Base-by-base conservation (phyloP, 2,888 invertebrate species). In the Criorhina ranunculi region DNA sequence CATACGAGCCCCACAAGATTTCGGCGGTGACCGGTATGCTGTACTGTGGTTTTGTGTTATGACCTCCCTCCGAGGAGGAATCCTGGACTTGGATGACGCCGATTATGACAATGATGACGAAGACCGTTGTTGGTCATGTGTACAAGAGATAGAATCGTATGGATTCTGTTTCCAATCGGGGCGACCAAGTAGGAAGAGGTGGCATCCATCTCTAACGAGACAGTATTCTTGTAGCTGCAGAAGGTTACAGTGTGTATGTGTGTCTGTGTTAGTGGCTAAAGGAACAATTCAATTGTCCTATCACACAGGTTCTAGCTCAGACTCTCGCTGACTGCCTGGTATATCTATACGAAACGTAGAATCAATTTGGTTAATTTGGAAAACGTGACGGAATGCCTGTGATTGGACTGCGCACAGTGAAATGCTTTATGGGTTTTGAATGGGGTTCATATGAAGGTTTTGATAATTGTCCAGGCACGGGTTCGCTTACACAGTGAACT, bases 331-430 rank as follows among this genome's bases (percentile, higher is more conserved):
- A 24, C 62, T 40, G 44, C 29, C 60, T 69, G 62, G 44, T 59
- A 66, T 79, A 66, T 79, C 53, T 19, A 40, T 78, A 62, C 31
- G 59, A 75, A 70, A 70, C 82, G 88, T 87, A 87, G 86, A 80
- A 86, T 88, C 88, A 88, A 89, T 89, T 89, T 88, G 77, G 87
- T 88, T 89, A 90, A 90, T 90, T 89, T 87, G 86, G 87, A 88
- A 90, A 90, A 89, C 91, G 90, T 90, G 91, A 89, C 88, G 86
- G 86, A 87, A 88, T 88, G 88, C 88, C 88, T 73, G 72, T 44
- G 64, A 60, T 81, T 67, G 40, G 17, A 57, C 9, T 86, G 64
- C 46, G 64, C 72, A 49, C 57, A 40, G 4, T 60, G 62, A 81
- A 77, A 66, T 82, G 67, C 62, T 72, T 66, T 81, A 70, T 66